Base-by-base conservation (phyloP, 2,113 vertebrate genomes). In the Corythaixoides concolor region DNA sequence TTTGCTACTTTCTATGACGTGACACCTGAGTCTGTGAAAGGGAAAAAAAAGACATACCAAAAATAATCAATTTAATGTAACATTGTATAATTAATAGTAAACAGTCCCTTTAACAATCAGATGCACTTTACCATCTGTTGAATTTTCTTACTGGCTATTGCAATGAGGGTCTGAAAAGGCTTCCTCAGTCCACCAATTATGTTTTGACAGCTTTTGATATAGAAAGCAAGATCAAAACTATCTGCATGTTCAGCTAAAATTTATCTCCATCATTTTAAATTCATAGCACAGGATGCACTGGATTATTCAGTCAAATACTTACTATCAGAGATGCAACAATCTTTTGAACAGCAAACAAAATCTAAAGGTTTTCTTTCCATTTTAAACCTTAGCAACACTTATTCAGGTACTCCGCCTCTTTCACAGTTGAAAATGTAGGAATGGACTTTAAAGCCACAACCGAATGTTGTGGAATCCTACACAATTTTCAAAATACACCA, bases 21-120 rank as follows among this genome's bases (percentile, higher is more conserved):
- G 98, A 97, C 99, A 99, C 94, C 99, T 98, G 80, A 99, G 98
- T 92, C 99, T 99, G 89, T 73, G n/a, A 90, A 79, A 80, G 37
- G 8, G 39, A 19, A 27, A 59, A 84, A 68, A 73, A 37, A 8
- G 4, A 72, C 0, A 5, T 10, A 75, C 1, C 4, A 47, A 84
- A 89, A 47, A 35, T 23, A 9, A 56, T 43, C 47, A 59, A n/a
- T 56, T 47, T 55, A 85, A 49, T 64, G 32, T 39, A 81, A 75
- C 6, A 3, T 4, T 90, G 11, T 64, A 53, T 23, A 78, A 59
- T 59, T 55, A 52, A 35, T 15, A 92, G 58, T 28, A 88, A 89
- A 23, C 24, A 45, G 49, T 28, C 30, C 18, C 52, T 19, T 18
- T 62, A 79, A 72, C 19, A 49, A 67, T 12, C 50, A 50, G 6